Percentiles rank a stretch among this genome's conserved stretches.
These are phyloP conservation scores for Plecturocebus donacophilus DNA, from an alignment of 2,113 vertebrate genomes.

Conservation along the genomic window DNA sequence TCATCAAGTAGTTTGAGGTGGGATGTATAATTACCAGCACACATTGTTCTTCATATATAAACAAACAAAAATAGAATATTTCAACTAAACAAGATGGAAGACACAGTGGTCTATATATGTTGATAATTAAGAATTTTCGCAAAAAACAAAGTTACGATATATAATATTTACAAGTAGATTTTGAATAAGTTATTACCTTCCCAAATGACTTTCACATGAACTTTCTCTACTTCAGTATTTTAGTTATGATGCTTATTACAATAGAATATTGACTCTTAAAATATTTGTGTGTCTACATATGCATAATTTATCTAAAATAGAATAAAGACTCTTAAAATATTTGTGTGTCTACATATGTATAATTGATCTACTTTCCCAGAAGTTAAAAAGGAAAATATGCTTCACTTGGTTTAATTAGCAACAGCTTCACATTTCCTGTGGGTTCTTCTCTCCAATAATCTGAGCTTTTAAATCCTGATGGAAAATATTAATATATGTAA, in stretches of 20 bases:
- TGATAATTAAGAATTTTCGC: neutral
- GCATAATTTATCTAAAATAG: neutral
- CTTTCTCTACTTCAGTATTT: conserved; percentile 3
- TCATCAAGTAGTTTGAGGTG: neutral
- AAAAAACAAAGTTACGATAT: neutral
- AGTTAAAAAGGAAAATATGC: neutral
- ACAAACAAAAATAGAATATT: neutral
- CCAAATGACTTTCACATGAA: neutral
- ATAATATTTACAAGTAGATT: conserved; percentile 3
- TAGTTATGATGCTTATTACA: neutral
- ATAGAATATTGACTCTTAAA: neutral
- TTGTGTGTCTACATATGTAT: neutral
- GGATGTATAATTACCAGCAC: neutral
- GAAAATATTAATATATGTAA: neutral
- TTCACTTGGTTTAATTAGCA: neutral
- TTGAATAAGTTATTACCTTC: neutral
- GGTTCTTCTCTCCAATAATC: neutral
- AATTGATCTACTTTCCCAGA: neutral
- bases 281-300: neutral
- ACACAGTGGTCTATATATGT: neutral
- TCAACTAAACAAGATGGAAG: neutral
- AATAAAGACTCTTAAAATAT: neutral
- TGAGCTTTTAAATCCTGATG: neutral
- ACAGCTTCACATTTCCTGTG: neutral
- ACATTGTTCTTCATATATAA: neutral